A percentile compares a stretch with the other conserved stretches of the same genome.
phyloP scores from a whole-genome alignment of 2,113 vertebrate genomes.

The Gopherus flavomarginatus region DNA sequence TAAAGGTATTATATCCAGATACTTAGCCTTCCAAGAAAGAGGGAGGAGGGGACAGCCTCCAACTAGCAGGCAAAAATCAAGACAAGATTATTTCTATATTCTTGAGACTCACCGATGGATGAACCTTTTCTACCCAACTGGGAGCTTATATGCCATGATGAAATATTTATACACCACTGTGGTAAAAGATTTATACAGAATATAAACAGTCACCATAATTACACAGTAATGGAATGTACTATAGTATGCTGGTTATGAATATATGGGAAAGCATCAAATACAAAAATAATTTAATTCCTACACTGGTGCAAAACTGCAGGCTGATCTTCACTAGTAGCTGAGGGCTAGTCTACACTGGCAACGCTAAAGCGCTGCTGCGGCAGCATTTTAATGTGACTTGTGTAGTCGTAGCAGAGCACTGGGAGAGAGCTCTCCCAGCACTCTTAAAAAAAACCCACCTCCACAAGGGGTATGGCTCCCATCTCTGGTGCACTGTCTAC shows the following conservation, averaged over 20 bases:
- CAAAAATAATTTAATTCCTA: not conserved
- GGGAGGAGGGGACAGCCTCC: conserved; percentile 29
- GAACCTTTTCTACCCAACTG: not conserved
- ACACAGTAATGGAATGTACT: not conserved
- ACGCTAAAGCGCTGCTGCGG: too few relatives aligned
- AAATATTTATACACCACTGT: not conserved
- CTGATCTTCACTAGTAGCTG: not conserved
- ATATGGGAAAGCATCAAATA: not conserved
- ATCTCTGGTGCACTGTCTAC: too few relatives aligned
- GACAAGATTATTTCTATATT: not conserved
- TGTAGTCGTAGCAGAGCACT: too few relatives aligned
- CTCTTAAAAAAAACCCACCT: too few relatives aligned
- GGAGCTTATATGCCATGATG: not conserved
- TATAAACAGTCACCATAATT: not conserved
- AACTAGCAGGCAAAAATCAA: not conserved
- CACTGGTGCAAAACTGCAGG: not conserved
- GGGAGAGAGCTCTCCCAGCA: too few relatives aligned
- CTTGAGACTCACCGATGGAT: not conserved
- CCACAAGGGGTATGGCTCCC: too few relatives aligned
- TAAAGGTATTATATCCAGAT: conserved; percentile 31
- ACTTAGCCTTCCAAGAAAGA: conserved; percentile 30
- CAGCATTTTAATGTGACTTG: too few relatives aligned
- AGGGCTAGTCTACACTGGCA: too few relatives aligned
- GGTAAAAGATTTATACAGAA: not conserved
- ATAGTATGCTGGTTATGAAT: rapidly evolving